Base-by-base conservation (phyloP, 2,797 vertebrate species). In the Etheostoma perlongum region DNA sequence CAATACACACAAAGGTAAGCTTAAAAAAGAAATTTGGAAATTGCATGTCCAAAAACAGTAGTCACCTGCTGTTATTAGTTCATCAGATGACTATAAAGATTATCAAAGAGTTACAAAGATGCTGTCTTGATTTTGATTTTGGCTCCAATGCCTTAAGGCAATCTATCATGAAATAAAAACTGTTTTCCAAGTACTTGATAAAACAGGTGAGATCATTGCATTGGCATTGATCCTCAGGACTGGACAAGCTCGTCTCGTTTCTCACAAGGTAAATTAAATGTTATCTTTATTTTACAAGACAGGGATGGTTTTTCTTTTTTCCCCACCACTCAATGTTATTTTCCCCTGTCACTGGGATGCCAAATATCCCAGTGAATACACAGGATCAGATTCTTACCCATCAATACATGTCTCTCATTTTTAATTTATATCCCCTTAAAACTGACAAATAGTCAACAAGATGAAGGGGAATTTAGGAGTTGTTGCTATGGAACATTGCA, bases 161-260 rank as follows among this genome's bases (percentile, higher is more conserved):
- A 84, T 89, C 78, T 80, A 74, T 93, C 82, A 83, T 74, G 72
- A 82, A 60, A 68, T 40, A 69, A 86, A 88, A 91, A 92, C 66
- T 87, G 79, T 92, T 94, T 92, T 91, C 72, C 68, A 82, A 76
- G 30, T 48, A 40, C 82, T 78, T 19, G 10, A 84, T 89, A 79
- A 88, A 78, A 84, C 80, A 79, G 65, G 73, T 89, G 85, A 92
- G 73, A 82, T 91, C 83, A 88, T 36, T 23, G 71, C 72, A 18
- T 52, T 82, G 86, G 84, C 84, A 87, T 68, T 63, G 78, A 72
- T 74, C 68, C 74, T 94, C 94, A 93, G 87, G 92, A 93, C 79
- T 44, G 87, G 92, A 90, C 94, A 85, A 14, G 92, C 82, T 84
- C 61, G 12, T 62, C 76, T 84, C 19, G 49, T 82, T 64, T 87